These are phyloP conservation scores for Elaphurus davidianus DNA, from an alignment of 2,113 vertebrate genomes.

Conservation along the genomic window DNA sequence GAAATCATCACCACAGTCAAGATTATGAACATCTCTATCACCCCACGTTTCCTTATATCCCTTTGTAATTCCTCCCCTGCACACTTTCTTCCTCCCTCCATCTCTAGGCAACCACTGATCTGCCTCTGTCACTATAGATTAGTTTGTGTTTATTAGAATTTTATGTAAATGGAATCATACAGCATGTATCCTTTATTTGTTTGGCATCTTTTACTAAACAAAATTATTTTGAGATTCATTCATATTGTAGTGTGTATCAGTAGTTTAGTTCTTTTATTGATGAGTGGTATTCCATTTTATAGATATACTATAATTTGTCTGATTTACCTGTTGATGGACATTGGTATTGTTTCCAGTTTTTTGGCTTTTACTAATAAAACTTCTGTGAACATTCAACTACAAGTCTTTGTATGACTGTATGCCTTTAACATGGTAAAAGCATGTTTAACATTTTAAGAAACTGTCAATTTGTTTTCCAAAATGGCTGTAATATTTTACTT, in stretches of 20 bases:
- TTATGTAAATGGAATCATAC: not conserved
- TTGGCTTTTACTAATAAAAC: not conserved
- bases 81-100: not conserved
- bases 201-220: not conserved
- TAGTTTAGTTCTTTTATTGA: not conserved
- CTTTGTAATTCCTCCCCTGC: not conserved
- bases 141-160: not conserved
- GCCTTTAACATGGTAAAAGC: not conserved
- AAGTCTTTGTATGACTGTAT: not conserved
- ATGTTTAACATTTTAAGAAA: not conserved
- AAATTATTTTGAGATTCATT: not conserved
- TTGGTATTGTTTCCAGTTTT: not conserved
- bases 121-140: not conserved
- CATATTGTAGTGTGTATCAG: not conserved
- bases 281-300: not conserved
- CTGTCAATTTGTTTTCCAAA: not conserved
- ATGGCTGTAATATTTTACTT: not conserved
- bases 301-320: not conserved
- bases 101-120: not conserved
- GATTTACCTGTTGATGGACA: not conserved
- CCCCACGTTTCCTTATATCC: not conserved
- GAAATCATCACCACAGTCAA: not conserved
- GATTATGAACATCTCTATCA: not conserved
- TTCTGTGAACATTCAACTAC: not conserved
- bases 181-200: not conserved